Base-by-base conservation (phyloP, 2,113 vertebrate species). In the Pangasianodon gigas region DNA sequence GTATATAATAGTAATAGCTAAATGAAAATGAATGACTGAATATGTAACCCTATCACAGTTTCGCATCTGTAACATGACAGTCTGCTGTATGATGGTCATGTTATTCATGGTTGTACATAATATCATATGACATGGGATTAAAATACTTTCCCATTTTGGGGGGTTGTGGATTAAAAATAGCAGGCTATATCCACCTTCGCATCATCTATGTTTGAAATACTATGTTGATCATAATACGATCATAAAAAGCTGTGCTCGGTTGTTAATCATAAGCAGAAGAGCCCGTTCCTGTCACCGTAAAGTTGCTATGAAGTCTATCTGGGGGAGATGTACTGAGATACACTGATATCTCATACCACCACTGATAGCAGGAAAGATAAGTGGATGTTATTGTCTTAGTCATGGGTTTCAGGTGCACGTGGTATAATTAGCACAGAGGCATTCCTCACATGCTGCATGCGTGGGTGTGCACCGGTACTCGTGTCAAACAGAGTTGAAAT, bases 251-350 rank as follows among this genome's bases (percentile, higher is more conserved):
- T 19, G 16, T 19, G 3, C n/a, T 82, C 1, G 54, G 81, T 24
- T 41, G 21, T 60, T 84, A 11, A 41, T 84, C 32, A 83, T 69
- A 89, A 37, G 94, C 92, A 90, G 95, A 95, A 94, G 94, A 96
- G 96, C 94, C 92, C 89, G 95, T 95, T 96, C 90, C 88, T 89
- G 81, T 83, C 91, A 86, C 19, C 46, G 8, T 79, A 75, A 51
- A 89, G 91, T 92, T 94, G 93, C 91, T 94, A 58, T 94, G 91
- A 91, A 93, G 91, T 94, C 92, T 92, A 86, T 84, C 32, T 82
- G 92, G 90, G 86, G 81, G 79, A 89, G 90, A 90, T 84, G 88
- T 92, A 93, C 91, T 92, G 94, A 95, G 92, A 90, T 94, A 93
- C 88, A 85, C 84, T 81, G 67, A 88, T 37, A 37, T 89, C 89